Evolutionary conservation across 2,888 invertebrate species (phyloP), one percentile per base, ranked within the genome.

Genomic region (Brassicogethes aeneus): DNA sequence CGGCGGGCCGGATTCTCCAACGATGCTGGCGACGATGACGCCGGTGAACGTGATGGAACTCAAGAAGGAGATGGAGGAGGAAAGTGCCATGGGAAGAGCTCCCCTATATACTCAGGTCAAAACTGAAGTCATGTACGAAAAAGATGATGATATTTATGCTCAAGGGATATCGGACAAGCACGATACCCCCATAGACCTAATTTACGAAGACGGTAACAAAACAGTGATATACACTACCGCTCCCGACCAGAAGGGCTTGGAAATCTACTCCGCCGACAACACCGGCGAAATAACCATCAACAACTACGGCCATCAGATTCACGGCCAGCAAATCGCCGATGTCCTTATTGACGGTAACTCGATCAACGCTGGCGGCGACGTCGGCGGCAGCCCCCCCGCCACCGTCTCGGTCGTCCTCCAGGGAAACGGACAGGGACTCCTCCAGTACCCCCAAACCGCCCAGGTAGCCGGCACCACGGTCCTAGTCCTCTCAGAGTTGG

Each of bases 11-110:
- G 69, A 79, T 69, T 82, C 77, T 55, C 83, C 82, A 55, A 77
- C 83, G 48, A 82, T 88, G 69, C 73, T 89, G 53, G 85, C 87
- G 51, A 88, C 87, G 59, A 89, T 89, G 88, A 88, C 87, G 46
- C 87, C 88, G 42, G 88, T 88, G 51, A 87, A 85, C 60, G 86
- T 87, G 29, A 75, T 86, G 56, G 86, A 87, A 59, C 75, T 81
- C 40, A 69, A 79, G 56, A 78, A 78, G 43, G 79, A 79, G 59
- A 76, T 77, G 72, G 78, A 77, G 58, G 77, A 75, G 44, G 75
- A 77, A 57, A 79, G 80, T 57, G 68, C 70, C 56, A 74, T 78
- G 47, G 72, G 75, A 52, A 72, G 76, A 41, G 76, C 79, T 17
- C 74, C 78, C 7, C 61, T 73, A 46, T 72, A 71, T 46, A 62